A percentile compares a stretch with the other conserved stretches of the same genome.
phyloP scores from a whole-genome alignment of 2,888 invertebrate species.

The Netelia virgata region DNA sequence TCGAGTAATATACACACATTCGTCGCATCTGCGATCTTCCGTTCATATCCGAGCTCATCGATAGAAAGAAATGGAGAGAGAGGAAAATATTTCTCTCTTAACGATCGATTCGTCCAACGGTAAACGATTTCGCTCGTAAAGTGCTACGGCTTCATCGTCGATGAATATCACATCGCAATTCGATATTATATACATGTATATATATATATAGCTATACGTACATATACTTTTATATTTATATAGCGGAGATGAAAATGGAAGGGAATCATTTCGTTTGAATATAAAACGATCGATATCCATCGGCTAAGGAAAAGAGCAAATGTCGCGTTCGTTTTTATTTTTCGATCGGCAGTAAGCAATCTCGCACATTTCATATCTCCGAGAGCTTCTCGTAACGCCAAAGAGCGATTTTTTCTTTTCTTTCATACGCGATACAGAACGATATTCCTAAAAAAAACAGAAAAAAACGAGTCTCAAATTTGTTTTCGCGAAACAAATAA shows the following conservation, averaged over 20 bases:
- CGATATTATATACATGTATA: not conserved
- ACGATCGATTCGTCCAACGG: constrained; percentile 62
- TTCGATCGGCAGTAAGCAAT: not conserved
- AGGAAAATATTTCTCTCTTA: constrained; percentile 49
- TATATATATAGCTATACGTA: constrained; percentile 13
- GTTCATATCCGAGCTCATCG: constrained; percentile 27
- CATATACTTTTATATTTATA: constrained; percentile 12
- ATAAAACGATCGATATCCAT: constrained; percentile 16
- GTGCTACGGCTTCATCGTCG: constrained; percentile 56
- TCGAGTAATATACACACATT: not conserved
- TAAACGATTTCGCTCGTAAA: constrained; percentile 63
- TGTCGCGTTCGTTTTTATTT: constrained; percentile 1
- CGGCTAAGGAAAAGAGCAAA: not conserved
- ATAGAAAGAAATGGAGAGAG: constrained; percentile 1
- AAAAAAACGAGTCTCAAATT: not conserved
- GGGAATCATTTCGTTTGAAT: constrained; percentile 18
- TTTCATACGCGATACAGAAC: too few species aligned
- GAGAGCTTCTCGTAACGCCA: not conserved
- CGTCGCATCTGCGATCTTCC: constrained; percentile 44
- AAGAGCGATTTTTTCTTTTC: not conserved
- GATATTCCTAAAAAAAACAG: too few species aligned
- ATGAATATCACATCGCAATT: constrained; percentile 15
- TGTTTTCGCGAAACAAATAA: not conserved
- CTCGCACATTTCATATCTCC: not conserved
- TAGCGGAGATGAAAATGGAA: constrained; percentile 12